A percentile compares a stretch with the other conserved stretches of the same genome.
Conservation (phyloP, 2,888 invertebrate genomes). For the Synanthedon vespiformis region DNA sequence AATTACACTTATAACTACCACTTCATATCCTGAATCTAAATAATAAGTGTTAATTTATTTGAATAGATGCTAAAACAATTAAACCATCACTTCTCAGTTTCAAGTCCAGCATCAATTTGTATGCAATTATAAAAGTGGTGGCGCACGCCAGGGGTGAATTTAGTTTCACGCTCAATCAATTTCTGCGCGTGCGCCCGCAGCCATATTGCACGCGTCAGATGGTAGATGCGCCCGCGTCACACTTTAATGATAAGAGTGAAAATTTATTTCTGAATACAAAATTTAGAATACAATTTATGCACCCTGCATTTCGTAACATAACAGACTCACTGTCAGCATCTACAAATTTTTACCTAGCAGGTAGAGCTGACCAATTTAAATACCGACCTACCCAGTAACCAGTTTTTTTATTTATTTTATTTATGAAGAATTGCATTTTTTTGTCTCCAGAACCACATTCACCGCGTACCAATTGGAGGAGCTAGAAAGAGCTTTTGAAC, state of each 20-base stretch:
- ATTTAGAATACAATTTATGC: not conserved
- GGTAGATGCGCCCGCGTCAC: constrained; percentile 24
- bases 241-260: not conserved
- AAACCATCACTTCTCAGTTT: constrained; percentile 13
- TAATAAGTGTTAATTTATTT: constrained; percentile 20
- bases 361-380: no score
- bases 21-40: no score
- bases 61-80: constrained; percentile 15
- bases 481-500: constrained; percentile 91
- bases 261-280: constrained; percentile 27
- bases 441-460: constrained; percentile 87
- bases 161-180: constrained; percentile 69
- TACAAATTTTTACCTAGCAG: no score
- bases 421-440: constrained; percentile 1
- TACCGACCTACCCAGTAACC: no score
- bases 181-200: constrained; percentile 48
- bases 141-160: constrained; percentile 61
- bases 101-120: constrained; percentile 45
- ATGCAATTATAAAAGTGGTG: constrained; percentile 48
- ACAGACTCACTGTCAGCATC: no score
- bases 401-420: constrained; percentile 1
- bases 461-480: constrained; percentile 95
- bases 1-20: no score
- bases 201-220: constrained; percentile 70
- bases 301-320: not conserved